A percentile compares a stretch with the other conserved stretches of the same genome.
Evolutionary conservation across 2,113 vertebrate genomes (phyloP).

Genomic region (Piprites chloris): DNA sequence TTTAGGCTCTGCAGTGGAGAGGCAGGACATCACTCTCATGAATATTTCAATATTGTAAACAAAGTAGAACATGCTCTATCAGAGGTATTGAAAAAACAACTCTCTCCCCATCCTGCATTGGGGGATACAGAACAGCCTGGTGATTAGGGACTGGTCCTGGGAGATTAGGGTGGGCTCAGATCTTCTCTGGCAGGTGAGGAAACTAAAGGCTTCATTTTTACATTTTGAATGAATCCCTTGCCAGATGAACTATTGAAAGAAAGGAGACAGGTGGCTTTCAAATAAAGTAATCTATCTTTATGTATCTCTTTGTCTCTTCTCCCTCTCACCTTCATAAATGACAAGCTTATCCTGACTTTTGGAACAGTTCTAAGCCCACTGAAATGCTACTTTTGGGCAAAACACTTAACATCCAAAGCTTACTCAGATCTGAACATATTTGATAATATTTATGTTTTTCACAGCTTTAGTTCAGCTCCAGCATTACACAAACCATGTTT

Average conservation of each 20-base stretch:
- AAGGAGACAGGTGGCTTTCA: background rate
- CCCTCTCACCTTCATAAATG: background rate
- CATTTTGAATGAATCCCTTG: background rate
- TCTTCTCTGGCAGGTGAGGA: background rate
- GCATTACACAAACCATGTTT: background rate
- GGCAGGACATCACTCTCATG: conserved; percentile 4
- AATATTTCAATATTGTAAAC: conserved; percentile 50
- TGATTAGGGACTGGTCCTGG: background rate
- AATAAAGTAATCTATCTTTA: background rate
- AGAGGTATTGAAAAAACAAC: background rate
- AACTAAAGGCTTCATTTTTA: background rate
- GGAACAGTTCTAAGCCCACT: background rate
- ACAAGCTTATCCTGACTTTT: background rate
- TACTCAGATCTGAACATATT: background rate
- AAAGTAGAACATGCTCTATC: background rate
- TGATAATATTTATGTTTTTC: background rate
- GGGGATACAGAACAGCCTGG: background rate
- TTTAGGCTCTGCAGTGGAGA: background rate
- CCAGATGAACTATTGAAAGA: background rate
- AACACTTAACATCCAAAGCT: background rate
- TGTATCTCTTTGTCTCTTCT: background rate
- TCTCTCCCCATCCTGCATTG: background rate
- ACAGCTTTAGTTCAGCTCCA: background rate
- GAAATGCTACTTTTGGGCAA: background rate
- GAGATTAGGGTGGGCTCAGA: background rate